A percentile compares a stretch with the other conserved stretches of the same genome.
Evolutionary conservation across 2,888 invertebrate species (phyloP).

Genomic region (Hartigia nigra): DNA sequence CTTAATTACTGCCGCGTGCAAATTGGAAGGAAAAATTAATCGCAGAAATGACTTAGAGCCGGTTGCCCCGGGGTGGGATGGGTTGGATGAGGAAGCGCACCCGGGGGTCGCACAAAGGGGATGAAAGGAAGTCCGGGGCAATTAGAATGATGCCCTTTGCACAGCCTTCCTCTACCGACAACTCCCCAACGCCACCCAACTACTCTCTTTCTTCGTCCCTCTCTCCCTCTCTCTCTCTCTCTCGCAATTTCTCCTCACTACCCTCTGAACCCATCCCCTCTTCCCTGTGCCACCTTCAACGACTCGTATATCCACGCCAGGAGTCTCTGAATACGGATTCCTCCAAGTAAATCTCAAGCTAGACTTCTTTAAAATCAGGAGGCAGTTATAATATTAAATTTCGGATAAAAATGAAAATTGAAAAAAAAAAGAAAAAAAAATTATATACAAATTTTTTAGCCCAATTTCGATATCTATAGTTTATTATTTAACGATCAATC

Average conservation of each 20-base stretch:
- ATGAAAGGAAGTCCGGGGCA: constrained; percentile 67
- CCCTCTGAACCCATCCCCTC: not conserved
- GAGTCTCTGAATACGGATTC: not conserved
- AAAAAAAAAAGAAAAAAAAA: no score
- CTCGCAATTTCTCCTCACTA: not conserved
- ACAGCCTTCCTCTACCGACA: constrained; percentile 45
- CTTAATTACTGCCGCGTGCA: constrained; percentile 67
- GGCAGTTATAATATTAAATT: not conserved
- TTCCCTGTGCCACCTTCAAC: not conserved
- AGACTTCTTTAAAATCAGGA: not conserved
- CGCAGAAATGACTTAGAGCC: constrained; percentile 67
- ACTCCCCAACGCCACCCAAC: constrained; percentile 20
- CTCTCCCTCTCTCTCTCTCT: constrained; percentile 14
- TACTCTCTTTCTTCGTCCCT: constrained; percentile 10
- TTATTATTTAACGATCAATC: no score
- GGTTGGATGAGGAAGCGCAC: constrained; percentile 60
- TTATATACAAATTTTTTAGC: no score
- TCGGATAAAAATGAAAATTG: not conserved
- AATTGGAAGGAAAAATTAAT: constrained; percentile 68
- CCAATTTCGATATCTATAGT: no score
- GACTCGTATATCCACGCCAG: not conserved
- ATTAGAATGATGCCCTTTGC: constrained; percentile 66
- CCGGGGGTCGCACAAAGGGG: constrained; percentile 63
- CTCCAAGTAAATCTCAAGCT: not conserved
- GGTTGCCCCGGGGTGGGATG: constrained; percentile 29